Conservation (phyloP, 2,797 vertebrate genomes). For the Cyprinella venusta region DNA sequence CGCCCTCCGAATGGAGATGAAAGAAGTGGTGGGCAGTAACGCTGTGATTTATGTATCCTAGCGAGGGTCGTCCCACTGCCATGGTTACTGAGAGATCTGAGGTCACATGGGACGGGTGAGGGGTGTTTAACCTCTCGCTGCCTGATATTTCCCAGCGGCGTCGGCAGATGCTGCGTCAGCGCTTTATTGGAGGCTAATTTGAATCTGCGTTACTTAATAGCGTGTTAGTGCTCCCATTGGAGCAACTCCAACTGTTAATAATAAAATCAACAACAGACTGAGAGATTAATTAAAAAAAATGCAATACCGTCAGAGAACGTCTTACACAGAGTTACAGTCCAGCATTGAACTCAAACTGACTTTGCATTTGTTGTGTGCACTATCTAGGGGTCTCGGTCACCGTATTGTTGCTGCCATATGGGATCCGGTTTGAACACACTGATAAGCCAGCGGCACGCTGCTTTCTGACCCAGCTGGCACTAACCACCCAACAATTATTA, state of each 20-base stretch:
- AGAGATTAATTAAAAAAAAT: neutral
- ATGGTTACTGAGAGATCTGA: slow-evolving; percentile 73
- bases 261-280: slow-evolving; percentile 7
- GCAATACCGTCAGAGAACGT: neutral
- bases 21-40: slow-evolving; percentile 72
- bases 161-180: slow-evolving; percentile 43
- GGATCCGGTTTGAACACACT: slow-evolving; percentile 59
- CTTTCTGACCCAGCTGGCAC: slow-evolving; percentile 82
- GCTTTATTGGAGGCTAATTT: slow-evolving; percentile 36
- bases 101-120: slow-evolving; percentile 64
- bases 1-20: slow-evolving; percentile 69
- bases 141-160: slow-evolving; percentile 65
- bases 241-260: slow-evolving; percentile 3
- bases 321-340: neutral
- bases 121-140: slow-evolving; percentile 70
- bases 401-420: slow-evolving; percentile 77
- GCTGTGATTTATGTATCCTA: slow-evolving; percentile 72
- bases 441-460: slow-evolving; percentile 73
- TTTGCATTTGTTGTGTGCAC: neutral
- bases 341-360: neutral
- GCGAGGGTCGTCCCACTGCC: slow-evolving; percentile 67
- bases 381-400: slow-evolving; percentile 12
- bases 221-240: slow-evolving; percentile 33
- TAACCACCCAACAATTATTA: slow-evolving; percentile 80
- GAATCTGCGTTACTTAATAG: slow-evolving; percentile 25